A percentile compares a stretch with the other conserved stretches of the same genome.
Evolutionary conservation across 2,888 invertebrate genomes (phyloP).

Genomic region (Tenthredo notha): DNA sequence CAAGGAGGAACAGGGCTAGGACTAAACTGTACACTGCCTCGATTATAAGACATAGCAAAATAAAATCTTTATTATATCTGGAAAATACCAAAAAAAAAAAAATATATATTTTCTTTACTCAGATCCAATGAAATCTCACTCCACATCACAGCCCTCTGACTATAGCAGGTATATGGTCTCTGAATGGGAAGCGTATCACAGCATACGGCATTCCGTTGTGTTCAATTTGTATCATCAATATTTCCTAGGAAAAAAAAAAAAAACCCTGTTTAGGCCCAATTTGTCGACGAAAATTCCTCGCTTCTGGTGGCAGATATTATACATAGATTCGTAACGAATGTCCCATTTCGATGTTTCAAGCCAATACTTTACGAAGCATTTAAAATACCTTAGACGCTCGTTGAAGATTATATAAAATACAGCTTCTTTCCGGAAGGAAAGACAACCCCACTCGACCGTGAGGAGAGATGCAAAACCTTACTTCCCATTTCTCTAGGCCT

Average conservation of each 20-base stretch:
- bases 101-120: neutral
- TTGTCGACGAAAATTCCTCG: neutral
- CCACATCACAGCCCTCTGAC: neutral
- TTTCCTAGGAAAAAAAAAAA: constrained; percentile 62
- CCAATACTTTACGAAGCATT: neutral
- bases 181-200: constrained; percentile 64
- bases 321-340: neutral
- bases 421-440: constrained; percentile 64
- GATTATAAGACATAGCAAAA: neutral
- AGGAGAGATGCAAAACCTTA: constrained; percentile 68
- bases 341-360: neutral
- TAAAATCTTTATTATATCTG: neutral
- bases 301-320: neutral
- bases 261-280: neutral
- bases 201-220: constrained; percentile 64
- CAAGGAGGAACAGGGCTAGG: neutral
- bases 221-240: constrained; percentile 66
- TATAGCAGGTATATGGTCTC: constrained; percentile 64
- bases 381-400: constrained; percentile 55
- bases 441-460: constrained; percentile 66
- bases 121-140: neutral
- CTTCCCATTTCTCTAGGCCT: constrained; percentile 61
- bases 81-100: neutral
- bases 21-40: neutral
- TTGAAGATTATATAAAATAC: constrained; percentile 70